Evolutionary conservation across 2,888 invertebrate genomes (phyloP).

Genomic region (Drosophila pseudotalamancana): DNA sequence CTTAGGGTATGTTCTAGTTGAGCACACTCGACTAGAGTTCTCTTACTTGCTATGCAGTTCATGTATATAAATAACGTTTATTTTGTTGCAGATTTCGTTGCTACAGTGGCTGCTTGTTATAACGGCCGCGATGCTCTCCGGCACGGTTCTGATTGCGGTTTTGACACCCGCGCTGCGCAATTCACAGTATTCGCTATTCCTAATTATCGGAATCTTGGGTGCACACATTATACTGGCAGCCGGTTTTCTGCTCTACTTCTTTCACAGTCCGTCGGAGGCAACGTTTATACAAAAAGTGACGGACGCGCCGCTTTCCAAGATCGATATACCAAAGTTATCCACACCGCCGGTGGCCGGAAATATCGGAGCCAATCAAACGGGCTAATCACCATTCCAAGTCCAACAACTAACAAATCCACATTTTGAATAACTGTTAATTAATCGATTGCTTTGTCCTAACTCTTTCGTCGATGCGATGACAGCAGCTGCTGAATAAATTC

Average conservation of each 20-base stretch:
- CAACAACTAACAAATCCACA: neutral
- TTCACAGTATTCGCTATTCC: conserved; percentile 88
- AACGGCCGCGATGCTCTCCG: conserved; percentile 92
- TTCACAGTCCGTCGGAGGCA: conserved; percentile 85
- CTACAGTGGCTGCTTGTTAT: conserved; percentile 95
- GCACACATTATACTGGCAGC: conserved; percentile 93
- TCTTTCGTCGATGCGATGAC: neutral
- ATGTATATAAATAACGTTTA: too few species aligned
- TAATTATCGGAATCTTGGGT: conserved; percentile 88
- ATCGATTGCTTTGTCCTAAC: neutral
- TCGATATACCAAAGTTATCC: conserved; percentile 13
- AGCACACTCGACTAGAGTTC: too few species aligned
- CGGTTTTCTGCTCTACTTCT: conserved; percentile 94
- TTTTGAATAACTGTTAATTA: conserved; percentile 26
- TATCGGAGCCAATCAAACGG: conserved; percentile 45
- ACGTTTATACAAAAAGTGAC: neutral
- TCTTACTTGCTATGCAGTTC: too few species aligned
- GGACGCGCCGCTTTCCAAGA: neutral
- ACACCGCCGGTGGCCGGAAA: conserved; percentile 21
- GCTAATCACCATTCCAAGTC: conserved; percentile 25
- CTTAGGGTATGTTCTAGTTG: too few species aligned
- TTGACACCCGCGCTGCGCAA: conserved; percentile 90
- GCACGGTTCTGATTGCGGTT: conserved; percentile 92
- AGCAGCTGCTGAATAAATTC: neutral
- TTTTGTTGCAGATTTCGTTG: conserved; percentile 85